Evolutionary conservation across 2,113 vertebrate species (phyloP).

Genomic region (Sebastes fasciatus): DNA sequence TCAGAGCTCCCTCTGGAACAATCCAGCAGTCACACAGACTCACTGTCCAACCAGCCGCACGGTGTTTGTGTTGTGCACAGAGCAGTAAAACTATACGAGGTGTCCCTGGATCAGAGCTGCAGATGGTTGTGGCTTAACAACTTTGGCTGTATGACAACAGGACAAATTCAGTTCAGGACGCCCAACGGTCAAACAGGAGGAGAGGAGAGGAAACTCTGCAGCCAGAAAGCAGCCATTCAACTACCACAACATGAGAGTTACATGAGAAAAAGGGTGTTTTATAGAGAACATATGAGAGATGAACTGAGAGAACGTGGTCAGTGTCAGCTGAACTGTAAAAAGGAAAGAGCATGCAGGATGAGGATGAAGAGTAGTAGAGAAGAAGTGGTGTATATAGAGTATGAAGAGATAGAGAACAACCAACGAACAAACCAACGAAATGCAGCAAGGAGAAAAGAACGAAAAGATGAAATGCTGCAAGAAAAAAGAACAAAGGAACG

Average conservation of each 20-base stretch:
- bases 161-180: slow-evolving; percentile 1
- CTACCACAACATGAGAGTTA: background rate
- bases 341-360: background rate
- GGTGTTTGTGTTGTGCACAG: slow-evolving; percentile 4
- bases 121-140: background rate
- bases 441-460: too few relatives aligned
- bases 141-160: background rate
- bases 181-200: background rate
- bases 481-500: too few relatives aligned
- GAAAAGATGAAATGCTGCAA: too few relatives aligned
- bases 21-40: slow-evolving; percentile 29
- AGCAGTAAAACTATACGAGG: background rate
- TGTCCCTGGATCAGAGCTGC: background rate
- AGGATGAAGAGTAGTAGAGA: background rate
- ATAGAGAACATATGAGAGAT: too few relatives aligned
- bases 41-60: slow-evolving; percentile 9
- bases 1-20: slow-evolving; percentile 50
- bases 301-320: background rate
- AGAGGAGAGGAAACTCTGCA: background rate
- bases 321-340: background rate
- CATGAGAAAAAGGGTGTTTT: background rate
- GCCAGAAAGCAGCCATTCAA: background rate
- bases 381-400: background rate
- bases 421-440: too few relatives aligned
- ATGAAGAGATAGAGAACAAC: background rate